phyloP scores from a whole-genome alignment of 2,888 invertebrate genomes.

The Helobdella robusta region DNA sequence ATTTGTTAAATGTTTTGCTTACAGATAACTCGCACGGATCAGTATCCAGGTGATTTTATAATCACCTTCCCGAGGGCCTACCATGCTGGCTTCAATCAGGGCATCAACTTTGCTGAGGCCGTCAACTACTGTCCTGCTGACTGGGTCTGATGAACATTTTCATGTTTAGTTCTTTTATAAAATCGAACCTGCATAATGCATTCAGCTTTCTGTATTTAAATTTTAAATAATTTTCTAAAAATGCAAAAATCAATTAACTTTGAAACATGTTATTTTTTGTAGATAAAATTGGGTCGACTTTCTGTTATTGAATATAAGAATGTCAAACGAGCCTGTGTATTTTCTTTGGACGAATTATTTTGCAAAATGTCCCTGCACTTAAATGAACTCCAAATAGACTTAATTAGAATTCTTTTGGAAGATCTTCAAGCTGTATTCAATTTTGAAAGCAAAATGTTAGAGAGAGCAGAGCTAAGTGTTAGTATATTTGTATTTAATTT shows the following conservation, averaged over 20 bases:
- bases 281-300: conserved; percentile 81
- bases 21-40: conserved; percentile 70
- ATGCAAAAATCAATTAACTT: no score
- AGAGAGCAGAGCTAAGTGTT: no score
- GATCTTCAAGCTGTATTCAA: conserved; percentile 78
- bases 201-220: not conserved
- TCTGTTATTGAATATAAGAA: conserved; percentile 88
- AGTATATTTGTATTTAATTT: no score
- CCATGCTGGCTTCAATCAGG: conserved; percentile 98
- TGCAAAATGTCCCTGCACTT: conserved; percentile 89
- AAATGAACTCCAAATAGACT: conserved; percentile 67
- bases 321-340: conserved; percentile 85
- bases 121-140: conserved; percentile 98
- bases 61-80: conserved; percentile 98
- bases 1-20: no score
- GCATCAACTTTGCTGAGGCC: conserved; percentile 97
- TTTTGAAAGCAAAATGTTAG: conserved; percentile 53
- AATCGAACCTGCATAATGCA: not conserved
- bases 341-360: conserved; percentile 94
- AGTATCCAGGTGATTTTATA: conserved; percentile 95
- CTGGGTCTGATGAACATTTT: conserved; percentile 62
- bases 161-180: not conserved
- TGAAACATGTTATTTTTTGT: conserved; percentile 34
- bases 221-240: not conserved
- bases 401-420: conserved; percentile 1